Conservation (phyloP, 2,113 vertebrate genomes). For the Toxostoma redivivum region DNA sequence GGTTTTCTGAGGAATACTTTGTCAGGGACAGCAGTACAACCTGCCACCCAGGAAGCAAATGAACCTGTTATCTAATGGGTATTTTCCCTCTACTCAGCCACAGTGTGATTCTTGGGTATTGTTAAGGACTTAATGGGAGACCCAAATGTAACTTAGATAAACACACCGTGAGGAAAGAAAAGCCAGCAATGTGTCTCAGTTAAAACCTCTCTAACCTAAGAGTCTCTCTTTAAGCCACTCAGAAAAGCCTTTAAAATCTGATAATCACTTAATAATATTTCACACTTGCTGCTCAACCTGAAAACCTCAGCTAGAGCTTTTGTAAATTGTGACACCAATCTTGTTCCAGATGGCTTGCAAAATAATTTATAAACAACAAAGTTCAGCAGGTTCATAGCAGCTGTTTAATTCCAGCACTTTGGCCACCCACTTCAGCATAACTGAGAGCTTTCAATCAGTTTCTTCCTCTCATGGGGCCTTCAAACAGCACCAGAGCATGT, state of each 20-base stretch:
- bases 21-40: background rate
- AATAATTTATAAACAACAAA: slow-evolving; percentile 91
- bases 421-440: slow-evolving; percentile 73
- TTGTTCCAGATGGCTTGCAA: slow-evolving; percentile 87
- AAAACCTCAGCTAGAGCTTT: slow-evolving; percentile 30
- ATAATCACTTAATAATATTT: slow-evolving; percentile 17
- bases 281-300: background rate
- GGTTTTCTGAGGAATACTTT: background rate
- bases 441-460: slow-evolving; percentile 69
- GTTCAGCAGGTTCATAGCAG: slow-evolving; percentile 84
- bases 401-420: slow-evolving; percentile 76
- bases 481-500: slow-evolving; percentile 64
- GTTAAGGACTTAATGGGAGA: background rate
- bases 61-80: background rate
- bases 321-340: slow-evolving; percentile 43
- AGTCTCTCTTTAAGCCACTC: background rate
- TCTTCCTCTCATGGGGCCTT: slow-evolving; percentile 54
- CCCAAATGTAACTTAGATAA: background rate
- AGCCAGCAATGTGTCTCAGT: background rate
- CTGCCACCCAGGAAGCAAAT: background rate
- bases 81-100: background rate
- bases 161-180: background rate
- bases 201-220: background rate
- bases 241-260: slow-evolving; percentile 19
- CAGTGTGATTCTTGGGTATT: background rate